Evolutionary conservation across 2,113 vertebrate genomes (phyloP).

Genomic region (Sterrhoptilus dennistouni): DNA sequence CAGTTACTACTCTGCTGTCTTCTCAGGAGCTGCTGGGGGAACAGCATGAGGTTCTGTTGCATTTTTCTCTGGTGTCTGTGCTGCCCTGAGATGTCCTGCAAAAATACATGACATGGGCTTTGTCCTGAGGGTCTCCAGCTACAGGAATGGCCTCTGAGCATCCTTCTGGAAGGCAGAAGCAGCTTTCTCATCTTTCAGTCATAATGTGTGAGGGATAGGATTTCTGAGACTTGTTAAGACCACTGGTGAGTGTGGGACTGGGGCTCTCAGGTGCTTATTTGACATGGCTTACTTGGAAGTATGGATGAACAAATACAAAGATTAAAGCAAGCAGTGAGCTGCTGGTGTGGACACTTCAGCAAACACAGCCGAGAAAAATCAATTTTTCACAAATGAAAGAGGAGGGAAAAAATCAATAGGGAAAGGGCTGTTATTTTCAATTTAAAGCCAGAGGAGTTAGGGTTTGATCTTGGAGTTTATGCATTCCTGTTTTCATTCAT

Average conservation of each 20-base stretch:
- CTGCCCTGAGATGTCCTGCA: background rate
- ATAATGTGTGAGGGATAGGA: background rate
- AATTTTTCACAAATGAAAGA: slow-evolving; percentile 63
- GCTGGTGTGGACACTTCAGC: slow-evolving; percentile 7
- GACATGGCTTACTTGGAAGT: background rate
- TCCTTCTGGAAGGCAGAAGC: background rate
- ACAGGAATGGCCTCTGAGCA: background rate
- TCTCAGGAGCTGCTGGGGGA: background rate
- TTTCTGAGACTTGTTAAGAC: background rate
- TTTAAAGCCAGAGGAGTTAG: slow-evolving; percentile 18
- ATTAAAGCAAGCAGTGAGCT: slow-evolving; percentile 49
- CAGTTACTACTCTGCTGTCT: background rate
- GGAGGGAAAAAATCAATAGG: slow-evolving; percentile 57
- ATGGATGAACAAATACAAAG: slow-evolving; percentile 12
- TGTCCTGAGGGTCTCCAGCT: background rate
- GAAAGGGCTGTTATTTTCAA: slow-evolving; percentile 57
- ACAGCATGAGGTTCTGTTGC: rapidly evolving
- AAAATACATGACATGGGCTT: rapidly evolving
- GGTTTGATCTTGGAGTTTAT: slow-evolving; percentile 32
- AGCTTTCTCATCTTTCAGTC: background rate
- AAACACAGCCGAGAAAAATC: slow-evolving; percentile 27
- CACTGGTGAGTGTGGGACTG: background rate
- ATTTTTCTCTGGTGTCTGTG: background rate
- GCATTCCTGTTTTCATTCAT: slow-evolving; percentile 57
- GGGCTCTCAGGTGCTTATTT: background rate